Percentiles rank a stretch among this genome's conserved stretches.
Conservation (phyloP, 92 coral and sea anemone genomes). For the Zoanthus gigantus region DNA sequence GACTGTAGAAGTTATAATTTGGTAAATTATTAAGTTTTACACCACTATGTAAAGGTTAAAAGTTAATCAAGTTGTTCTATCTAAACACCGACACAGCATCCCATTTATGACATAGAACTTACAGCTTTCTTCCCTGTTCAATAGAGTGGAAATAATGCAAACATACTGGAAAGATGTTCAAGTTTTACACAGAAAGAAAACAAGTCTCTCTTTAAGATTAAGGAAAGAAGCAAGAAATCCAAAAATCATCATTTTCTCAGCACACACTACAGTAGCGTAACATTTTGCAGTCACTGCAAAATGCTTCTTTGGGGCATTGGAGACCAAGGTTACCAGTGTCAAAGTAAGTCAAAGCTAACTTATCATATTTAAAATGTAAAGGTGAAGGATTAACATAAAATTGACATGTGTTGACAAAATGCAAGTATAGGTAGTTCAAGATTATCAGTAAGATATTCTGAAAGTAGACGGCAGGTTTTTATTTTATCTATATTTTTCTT, state of each 20-base stretch:
- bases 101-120: background rate
- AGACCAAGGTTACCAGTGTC: constrained; percentile 96
- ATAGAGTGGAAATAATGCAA: constrained; percentile 72
- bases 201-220: constrained; percentile 78
- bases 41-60: no score
- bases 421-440: no score
- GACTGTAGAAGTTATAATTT: no score
- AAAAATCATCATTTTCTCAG: constrained; percentile 87
- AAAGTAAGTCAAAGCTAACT: constrained; percentile 68
- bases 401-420: no score
- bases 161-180: constrained; percentile 83
- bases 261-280: constrained; percentile 78
- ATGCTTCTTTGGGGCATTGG: constrained; percentile 96
- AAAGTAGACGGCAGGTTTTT: no score
- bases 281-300: constrained; percentile 90
- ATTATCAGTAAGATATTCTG: no score
- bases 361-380: no score
- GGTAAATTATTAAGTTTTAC: no score
- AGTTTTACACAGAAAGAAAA: constrained; percentile 91
- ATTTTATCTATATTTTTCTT: no score
- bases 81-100: no score
- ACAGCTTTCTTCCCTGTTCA: background rate
- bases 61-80: no score
- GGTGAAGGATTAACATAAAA: no score
- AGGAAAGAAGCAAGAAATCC: constrained; percentile 84